These are phyloP conservation scores for Rhea pennata DNA, from an alignment of 2,113 vertebrate genomes.

Conservation along the genomic window DNA sequence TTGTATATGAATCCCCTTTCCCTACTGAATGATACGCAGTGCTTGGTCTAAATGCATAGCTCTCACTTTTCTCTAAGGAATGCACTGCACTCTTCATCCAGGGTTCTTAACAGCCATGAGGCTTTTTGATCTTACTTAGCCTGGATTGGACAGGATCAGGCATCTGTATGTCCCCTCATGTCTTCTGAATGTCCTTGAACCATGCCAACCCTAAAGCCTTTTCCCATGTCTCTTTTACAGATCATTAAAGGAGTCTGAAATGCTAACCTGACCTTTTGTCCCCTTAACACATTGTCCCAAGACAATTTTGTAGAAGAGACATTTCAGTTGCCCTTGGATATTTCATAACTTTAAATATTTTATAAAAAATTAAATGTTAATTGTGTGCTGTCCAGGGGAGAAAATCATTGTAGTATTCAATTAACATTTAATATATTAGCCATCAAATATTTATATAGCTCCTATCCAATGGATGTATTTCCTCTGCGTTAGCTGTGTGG, in stretches of 20 bases:
- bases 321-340: constrained; percentile 78
- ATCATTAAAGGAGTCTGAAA: constrained; percentile 48
- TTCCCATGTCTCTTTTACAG: constrained; percentile 17
- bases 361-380: constrained; percentile 86
- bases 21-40: not conserved
- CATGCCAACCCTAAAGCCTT: not conserved
- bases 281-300: constrained; percentile 66
- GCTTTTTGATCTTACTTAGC: not conserved
- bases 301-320: constrained; percentile 67
- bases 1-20: not conserved
- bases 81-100: not conserved
- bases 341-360: constrained; percentile 85
- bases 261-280: constrained; percentile 68
- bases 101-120: not conserved
- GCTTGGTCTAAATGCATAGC: not conserved
- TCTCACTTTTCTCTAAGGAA: not conserved
- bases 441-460: constrained; percentile 84
- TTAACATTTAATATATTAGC: constrained; percentile 86
- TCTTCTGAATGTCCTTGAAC: not conserved
- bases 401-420: constrained; percentile 79
- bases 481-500: constrained; percentile 26
- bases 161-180: not conserved
- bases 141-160: not conserved
- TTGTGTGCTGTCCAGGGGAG: constrained; percentile 79
- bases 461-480: constrained; percentile 64